These are phyloP conservation scores for Hestina assimilis DNA, from an alignment of 1,140 invertebrate species.

Conservation along the genomic window DNA sequence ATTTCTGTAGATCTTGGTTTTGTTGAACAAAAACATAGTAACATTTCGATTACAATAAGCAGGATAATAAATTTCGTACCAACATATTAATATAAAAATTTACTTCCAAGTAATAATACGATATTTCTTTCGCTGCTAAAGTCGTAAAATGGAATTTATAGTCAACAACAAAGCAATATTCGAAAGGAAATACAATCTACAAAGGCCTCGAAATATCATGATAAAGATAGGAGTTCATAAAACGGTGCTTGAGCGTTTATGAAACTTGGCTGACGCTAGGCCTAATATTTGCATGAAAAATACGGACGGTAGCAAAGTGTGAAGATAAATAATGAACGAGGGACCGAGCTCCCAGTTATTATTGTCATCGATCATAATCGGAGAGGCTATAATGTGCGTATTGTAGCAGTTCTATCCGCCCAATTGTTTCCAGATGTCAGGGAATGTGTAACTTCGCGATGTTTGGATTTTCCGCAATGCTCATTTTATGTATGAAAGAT, in stretches of 20 bases:
- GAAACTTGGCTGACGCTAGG: conserved; percentile 33
- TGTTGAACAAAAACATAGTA: not conserved
- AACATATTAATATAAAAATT: conserved; percentile 5
- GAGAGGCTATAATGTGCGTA: conserved; percentile 27
- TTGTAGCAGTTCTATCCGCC: conserved; percentile 24
- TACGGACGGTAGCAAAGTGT: conserved; percentile 46
- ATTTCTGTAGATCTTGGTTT: too few species aligned
- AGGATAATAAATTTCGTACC: not conserved
- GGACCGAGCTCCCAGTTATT: conserved; percentile 44
- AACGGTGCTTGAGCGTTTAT: conserved; percentile 32
- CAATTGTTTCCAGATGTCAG: conserved; percentile 26
- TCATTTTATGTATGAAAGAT: not conserved
- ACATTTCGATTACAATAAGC: not conserved
- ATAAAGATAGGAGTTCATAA: conserved; percentile 36
- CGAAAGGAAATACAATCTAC: conserved; percentile 19
- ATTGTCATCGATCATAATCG: conserved; percentile 55
- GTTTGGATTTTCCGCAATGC: not conserved
- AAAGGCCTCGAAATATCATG: conserved; percentile 22
- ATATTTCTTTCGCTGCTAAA: conserved; percentile 9
- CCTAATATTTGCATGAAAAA: conserved; percentile 61
- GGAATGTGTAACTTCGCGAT: not conserved
- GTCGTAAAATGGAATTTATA: conserved; percentile 25
- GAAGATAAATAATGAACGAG: conserved; percentile 58
- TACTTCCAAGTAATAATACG: not conserved
- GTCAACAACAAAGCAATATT: conserved; percentile 28